These are phyloP conservation scores for Calliopsis andreniformis DNA, from an alignment of 1,140 invertebrate species.

Conservation along the genomic window DNA sequence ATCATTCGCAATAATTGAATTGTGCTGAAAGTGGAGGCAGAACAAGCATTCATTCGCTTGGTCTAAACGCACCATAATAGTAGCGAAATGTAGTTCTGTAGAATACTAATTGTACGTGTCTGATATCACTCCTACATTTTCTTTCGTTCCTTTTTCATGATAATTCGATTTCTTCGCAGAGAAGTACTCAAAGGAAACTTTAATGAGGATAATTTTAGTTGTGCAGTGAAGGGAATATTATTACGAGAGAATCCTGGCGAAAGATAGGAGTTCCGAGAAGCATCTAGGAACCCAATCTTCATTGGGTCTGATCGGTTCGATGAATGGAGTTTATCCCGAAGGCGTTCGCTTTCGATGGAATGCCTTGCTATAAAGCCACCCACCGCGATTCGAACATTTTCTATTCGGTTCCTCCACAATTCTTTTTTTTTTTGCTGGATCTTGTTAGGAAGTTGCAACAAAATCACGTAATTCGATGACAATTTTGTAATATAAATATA, in stretches of 20 bases:
- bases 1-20: too few species aligned
- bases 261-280: conserved; percentile 15
- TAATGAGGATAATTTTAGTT: conserved; percentile 12
- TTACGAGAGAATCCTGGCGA: conserved; percentile 6
- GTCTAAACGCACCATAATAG: too few species aligned
- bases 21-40: too few species aligned
- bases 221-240: background rate
- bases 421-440: background rate
- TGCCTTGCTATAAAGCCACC: background rate
- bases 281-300: conserved; percentile 13
- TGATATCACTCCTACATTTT: background rate
- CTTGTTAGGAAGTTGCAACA: background rate
- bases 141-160: background rate
- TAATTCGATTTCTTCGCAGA: background rate
- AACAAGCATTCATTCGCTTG: too few species aligned
- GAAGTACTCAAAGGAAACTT: background rate
- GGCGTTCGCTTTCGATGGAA: conserved; percentile 4
- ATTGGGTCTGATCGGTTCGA: conserved; percentile 20
- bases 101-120: too few species aligned
- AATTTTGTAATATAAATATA: too few species aligned
- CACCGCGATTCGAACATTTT: background rate
- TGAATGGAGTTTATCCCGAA: conserved; percentile 19
- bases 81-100: too few species aligned
- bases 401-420: background rate
- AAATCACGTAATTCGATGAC: too few species aligned